Base-by-base conservation (phyloP, 2,113 vertebrate genomes). In the Rhinopomastus cyanomelas region DNA sequence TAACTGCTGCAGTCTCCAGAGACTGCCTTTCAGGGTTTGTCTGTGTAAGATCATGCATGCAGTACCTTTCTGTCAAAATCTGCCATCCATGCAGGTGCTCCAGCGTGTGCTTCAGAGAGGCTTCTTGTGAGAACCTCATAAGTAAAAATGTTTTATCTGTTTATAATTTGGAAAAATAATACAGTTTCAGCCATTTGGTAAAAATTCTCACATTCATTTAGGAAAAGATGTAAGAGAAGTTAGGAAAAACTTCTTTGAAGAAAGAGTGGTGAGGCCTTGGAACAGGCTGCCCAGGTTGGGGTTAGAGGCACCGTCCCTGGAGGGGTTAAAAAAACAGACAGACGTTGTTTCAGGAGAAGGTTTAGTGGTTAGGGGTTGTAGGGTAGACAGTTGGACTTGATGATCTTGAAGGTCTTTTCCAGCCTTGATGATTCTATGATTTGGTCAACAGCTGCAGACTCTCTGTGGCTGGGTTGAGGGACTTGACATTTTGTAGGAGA, bases 21-120 rank as follows among this genome's bases (percentile, higher is more conserved):
- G 22, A 64, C 12, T 67, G 4, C 26, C 34, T 88, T 88, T 78
- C 69, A 64, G 80, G 62, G 79, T 23, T 60, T 65, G 23, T 3
- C 56, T 83, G 65, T 56, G 18, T 32, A 53, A 85, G 48, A 23
- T 21, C 10, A 32, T 18, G 36, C 20, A 86, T 19, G 11, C 39
- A 34, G 44, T 69, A 68, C 36, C 17, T 88, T 84, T 87, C 86
- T 36, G 85, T 93, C 36, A 72, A 78, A 91, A 96, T 73, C 72
- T 72, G 32, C 42, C 34, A 34, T 72, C 59, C 30, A 72, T 37
- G 26, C 37, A 87, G 23, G 29, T 66, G 55, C 51, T 81, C 85
- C 37, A 44, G 4, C 49, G 46, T 53, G 34, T 78, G 19, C 44
- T 62, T 73, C 56, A 85, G 60, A 22, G 42, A 62, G 16, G 15